Base-by-base conservation (phyloP, 1,140 invertebrate species). In the Maniola jurtina region DNA sequence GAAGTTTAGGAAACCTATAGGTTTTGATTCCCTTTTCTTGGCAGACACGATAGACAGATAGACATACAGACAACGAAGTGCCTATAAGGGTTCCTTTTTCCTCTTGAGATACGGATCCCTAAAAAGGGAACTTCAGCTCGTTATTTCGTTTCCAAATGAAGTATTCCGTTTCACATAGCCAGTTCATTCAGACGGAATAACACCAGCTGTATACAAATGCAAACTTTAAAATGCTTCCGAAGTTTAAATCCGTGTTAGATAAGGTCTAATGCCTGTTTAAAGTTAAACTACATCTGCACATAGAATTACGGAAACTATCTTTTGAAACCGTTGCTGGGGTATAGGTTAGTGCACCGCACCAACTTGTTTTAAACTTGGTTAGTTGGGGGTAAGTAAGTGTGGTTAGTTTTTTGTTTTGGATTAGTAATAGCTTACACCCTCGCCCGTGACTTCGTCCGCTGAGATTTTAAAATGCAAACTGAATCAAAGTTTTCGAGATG, bases 181-280 rank as follows among this genome's bases (percentile, higher is more conserved):
- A 54, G 5, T 13, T 25, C 13, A 33, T 54, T 54, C 25, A 54
- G 34, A 55, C 35, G 34, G 25, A 35, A 35, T 9, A 52, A 52
- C 34, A 36, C 34, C 33, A 36, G 25, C 54, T 36, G 8, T 55
- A 55, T n/a, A 35, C 33, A n/a, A 54, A 54, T 16, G 15, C 50
- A 34, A 36, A 36, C 54, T 55, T 55, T 55, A 55, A 55, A 55
- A 55, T 55, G 54, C 54, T 55, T 55, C 6, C 54, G 11, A 55
- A 55, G 54, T 55, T 54, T 55, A 55, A 55, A 55, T 55, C 54
- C 54, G 5, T 55, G 54, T 55, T 34, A 55, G 54, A 55, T 55
- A 55, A 55, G 54, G 54, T 55, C 54, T 55, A 55, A 55, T 36
- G 54, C 48, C 54, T 55, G 54, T 55, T 55, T 55, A 55, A 45